Evolutionary conservation across 2,113 vertebrate genomes (phyloP).

Genomic region (Holacanthus passer): DNA sequence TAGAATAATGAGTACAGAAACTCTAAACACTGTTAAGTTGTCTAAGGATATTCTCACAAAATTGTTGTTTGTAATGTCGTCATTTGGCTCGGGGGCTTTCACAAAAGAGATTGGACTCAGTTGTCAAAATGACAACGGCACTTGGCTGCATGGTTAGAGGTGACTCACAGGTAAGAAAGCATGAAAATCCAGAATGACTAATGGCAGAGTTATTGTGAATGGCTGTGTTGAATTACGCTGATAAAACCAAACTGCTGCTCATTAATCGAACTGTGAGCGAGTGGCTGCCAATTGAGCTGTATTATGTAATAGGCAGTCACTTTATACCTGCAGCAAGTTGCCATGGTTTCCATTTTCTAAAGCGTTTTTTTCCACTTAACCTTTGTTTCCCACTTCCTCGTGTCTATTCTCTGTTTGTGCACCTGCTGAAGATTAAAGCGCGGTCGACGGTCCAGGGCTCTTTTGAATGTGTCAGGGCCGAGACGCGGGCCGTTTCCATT

Average conservation of each 20-base stretch:
- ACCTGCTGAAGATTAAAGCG: conserved; percentile 81
- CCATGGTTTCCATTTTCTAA: conserved; percentile 69
- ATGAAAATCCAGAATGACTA: conserved; percentile 41
- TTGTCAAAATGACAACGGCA: conserved; percentile 9
- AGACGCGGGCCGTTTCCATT: conserved; percentile 58
- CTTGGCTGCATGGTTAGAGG: not conserved
- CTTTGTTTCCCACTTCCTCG: conserved; percentile 55
- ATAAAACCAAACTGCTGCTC: conserved; percentile 51
- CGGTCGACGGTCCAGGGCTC: conserved; percentile 52
- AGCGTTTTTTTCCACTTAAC: conserved; percentile 65
- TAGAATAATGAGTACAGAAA: not conserved
- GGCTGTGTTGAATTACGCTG: conserved; percentile 41
- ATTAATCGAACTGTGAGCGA: conserved; percentile 45
- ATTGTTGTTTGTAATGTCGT: not conserved
- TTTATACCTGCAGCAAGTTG: conserved; percentile 63
- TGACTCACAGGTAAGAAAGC: conserved; percentile 5
- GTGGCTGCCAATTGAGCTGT: conserved; percentile 41
- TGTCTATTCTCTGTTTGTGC: conserved; percentile 68
- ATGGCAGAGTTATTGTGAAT: conserved; percentile 48
- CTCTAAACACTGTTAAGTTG: not conserved
- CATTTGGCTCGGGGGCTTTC: not conserved
- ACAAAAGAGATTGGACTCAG: not conserved
- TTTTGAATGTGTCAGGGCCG: conserved; percentile 59
- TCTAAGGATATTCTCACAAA: not conserved
- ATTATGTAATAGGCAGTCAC: conserved; percentile 61